phyloP scores from a whole-genome alignment of 1,140 invertebrate species.

The Cotesia typhae region DNA sequence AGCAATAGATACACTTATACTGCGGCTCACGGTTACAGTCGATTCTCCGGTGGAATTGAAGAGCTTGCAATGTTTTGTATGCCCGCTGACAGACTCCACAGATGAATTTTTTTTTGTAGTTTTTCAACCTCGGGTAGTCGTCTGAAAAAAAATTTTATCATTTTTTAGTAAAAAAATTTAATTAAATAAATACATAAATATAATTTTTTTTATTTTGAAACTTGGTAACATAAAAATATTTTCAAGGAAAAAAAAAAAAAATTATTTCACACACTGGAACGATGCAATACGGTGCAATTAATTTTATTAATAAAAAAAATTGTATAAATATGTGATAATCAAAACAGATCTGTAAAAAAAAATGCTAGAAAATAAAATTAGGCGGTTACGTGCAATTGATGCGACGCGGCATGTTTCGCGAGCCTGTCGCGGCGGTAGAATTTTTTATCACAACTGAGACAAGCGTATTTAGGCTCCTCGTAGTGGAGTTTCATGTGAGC shows the following conservation, averaged over 20 bases:
- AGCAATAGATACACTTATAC: constrained; percentile 45
- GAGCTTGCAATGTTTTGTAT: constrained; percentile 55
- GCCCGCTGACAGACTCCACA: constrained; percentile 49
- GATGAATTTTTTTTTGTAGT: constrained; percentile 33
- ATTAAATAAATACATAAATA: too few relatives aligned
- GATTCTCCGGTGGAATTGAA: constrained; percentile 51
- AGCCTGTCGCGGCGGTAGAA: constrained; percentile 65
- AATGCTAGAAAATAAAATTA: background rate
- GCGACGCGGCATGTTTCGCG: constrained; percentile 50
- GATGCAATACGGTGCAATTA: too few relatives aligned
- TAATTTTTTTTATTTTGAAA: too few relatives aligned
- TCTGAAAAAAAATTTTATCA: background rate
- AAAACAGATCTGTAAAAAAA: constrained; percentile 4
- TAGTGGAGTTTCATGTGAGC: constrained; percentile 64
- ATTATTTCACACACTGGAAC: too few relatives aligned
- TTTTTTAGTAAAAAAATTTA: background rate
- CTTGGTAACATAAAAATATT: too few relatives aligned
- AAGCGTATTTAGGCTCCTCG: constrained; percentile 68
- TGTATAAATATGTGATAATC: too few relatives aligned
- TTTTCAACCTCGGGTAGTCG: background rate
- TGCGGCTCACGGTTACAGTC: constrained; percentile 54
- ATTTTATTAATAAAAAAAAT: too few relatives aligned
- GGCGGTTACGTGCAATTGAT: constrained; percentile 35
- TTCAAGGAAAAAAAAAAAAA: too few relatives aligned
- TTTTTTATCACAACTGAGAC: constrained; percentile 65